A percentile compares a stretch with the other conserved stretches of the same genome.
Conservation (phyloP, 2,888 invertebrate species). For the Polyploca ridens region DNA sequence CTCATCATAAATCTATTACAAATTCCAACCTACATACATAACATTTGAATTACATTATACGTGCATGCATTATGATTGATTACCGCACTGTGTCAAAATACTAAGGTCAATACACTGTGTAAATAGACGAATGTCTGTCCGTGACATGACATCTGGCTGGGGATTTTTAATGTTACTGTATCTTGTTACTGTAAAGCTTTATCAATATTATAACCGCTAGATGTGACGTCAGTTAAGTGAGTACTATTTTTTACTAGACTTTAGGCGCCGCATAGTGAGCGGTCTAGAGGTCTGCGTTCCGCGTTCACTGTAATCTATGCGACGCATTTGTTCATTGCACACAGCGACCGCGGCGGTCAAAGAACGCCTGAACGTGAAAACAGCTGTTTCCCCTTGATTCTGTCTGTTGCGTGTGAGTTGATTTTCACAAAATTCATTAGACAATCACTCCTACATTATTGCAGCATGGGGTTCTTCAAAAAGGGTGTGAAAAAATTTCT, state of each 20-base stretch:
- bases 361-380: too few relatives aligned
- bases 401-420: too few relatives aligned
- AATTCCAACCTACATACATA: constrained; percentile 39
- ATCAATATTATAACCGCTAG: not conserved
- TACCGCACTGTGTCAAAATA: constrained; percentile 19
- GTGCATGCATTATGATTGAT: constrained; percentile 28
- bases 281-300: too few relatives aligned
- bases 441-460: too few relatives aligned
- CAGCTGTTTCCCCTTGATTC: too few relatives aligned
- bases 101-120: constrained; percentile 25
- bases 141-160: constrained; percentile 11
- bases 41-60: constrained; percentile 37
- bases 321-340: too few relatives aligned
- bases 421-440: too few relatives aligned
- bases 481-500: too few relatives aligned
- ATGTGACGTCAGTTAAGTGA: not conserved
- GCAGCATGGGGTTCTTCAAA: too few relatives aligned
- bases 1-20: constrained; percentile 32
- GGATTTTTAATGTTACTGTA: not conserved
- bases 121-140: constrained; percentile 4
- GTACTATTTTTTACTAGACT: not conserved
- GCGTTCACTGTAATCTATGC: too few relatives aligned
- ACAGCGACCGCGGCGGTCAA: too few relatives aligned
- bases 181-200: not conserved
- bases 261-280: too few relatives aligned